These are phyloP conservation scores for Saccopteryx leptura DNA, from an alignment of 2,113 vertebrate species.

Conservation along the genomic window DNA sequence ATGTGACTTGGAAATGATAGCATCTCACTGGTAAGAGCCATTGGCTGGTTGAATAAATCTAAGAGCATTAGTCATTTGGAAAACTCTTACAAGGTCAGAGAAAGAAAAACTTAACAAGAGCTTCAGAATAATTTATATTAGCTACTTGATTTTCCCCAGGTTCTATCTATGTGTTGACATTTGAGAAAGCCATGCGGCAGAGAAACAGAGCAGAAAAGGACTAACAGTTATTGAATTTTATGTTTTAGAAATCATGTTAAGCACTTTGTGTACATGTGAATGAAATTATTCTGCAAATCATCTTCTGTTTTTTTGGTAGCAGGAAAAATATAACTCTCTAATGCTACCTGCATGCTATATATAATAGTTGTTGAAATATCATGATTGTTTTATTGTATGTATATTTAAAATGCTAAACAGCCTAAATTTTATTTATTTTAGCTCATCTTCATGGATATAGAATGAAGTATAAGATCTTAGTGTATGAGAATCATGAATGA, in stretches of 20 bases:
- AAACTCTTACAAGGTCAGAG: neutral
- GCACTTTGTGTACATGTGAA: neutral
- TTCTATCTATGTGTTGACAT: neutral
- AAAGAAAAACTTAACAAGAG: neutral
- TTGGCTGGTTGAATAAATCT: neutral
- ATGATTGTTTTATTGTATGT: neutral
- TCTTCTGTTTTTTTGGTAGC: neutral
- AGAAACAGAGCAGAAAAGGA: neutral
- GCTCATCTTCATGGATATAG: neutral
- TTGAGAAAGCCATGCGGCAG: neutral
- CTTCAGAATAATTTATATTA: neutral
- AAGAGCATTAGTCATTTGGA: neutral
- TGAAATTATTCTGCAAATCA: neutral
- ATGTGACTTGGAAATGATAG: neutral
- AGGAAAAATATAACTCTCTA: neutral
- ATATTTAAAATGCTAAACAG: neutral
- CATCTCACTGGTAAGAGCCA: neutral
- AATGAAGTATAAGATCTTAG: neutral
- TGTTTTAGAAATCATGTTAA: constrained; percentile 24
- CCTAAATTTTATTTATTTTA: constrained; percentile 21
- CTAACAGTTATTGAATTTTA: neutral
- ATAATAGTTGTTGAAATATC: neutral
- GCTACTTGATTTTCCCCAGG: neutral
- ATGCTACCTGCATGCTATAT: neutral
- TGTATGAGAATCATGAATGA: neutral